Percentiles rank a stretch among this genome's conserved stretches.
These are phyloP conservation scores for Erebia ligea DNA, from an alignment of 2,888 invertebrate species.

Conservation along the genomic window DNA sequence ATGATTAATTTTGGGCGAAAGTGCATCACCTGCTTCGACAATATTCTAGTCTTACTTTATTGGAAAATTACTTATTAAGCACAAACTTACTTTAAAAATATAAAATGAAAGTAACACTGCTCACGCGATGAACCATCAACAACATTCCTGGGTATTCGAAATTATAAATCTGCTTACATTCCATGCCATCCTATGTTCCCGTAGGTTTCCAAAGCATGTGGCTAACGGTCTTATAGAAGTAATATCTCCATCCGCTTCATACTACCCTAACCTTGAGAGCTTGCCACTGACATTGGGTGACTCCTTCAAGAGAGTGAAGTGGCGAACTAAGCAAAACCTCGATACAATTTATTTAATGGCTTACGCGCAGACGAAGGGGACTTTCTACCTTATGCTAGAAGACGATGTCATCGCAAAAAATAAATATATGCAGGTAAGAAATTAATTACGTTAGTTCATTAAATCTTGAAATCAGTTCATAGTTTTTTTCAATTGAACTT, in stretches of 20 bases:
- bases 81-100: too few relatives aligned
- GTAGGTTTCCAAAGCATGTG: constrained; percentile 89
- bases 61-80: too few relatives aligned
- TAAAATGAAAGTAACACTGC: too few relatives aligned
- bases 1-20: too few relatives aligned
- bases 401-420: constrained; percentile 96
- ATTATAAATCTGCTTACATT: constrained; percentile 6
- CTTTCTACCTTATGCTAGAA: constrained; percentile 96
- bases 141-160: too few relatives aligned
- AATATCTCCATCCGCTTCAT: constrained; percentile 91
- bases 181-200: background rate
- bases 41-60: background rate
- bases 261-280: constrained; percentile 93
- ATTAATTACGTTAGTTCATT: too few relatives aligned
- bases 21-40: too few relatives aligned
- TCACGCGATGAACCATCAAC: too few relatives aligned
- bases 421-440: constrained; percentile 88
- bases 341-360: constrained; percentile 98
- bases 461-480: too few relatives aligned
- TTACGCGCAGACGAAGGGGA: constrained; percentile 93
- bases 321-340: constrained; percentile 97
- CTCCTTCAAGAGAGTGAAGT: constrained; percentile 91
- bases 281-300: constrained; percentile 93
- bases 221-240: constrained; percentile 94
- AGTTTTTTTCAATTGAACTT: too few relatives aligned